Evolutionary conservation across 2,113 vertebrate genomes (phyloP).

Genomic region (Beaufortia kweichowensis): DNA sequence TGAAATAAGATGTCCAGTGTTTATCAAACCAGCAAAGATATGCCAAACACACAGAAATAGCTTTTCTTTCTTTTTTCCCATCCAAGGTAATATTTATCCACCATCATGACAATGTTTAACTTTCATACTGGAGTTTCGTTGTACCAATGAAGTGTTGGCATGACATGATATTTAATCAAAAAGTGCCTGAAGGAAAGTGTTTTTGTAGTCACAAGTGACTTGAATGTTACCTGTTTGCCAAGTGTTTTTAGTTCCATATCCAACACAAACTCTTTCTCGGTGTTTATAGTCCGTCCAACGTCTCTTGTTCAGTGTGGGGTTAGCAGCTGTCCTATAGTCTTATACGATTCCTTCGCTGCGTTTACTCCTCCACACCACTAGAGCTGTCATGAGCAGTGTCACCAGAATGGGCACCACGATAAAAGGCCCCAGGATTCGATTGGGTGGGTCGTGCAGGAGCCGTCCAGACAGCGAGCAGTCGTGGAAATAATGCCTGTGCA

Average conservation of each 20-base stretch:
- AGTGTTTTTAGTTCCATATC: neutral
- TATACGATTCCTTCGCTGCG: constrained; percentile 83
- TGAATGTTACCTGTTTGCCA: constrained; percentile 14
- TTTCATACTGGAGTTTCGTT: constrained; percentile 9
- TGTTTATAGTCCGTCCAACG: constrained; percentile 5
- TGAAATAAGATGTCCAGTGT: constrained; percentile 11
- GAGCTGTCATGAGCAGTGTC: constrained; percentile 85
- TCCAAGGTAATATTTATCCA: constrained; percentile 30
- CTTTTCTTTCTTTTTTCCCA: neutral
- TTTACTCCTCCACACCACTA: constrained; percentile 94
- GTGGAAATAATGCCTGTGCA: constrained; percentile 87
- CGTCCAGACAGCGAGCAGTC: constrained; percentile 82
- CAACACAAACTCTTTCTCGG: neutral
- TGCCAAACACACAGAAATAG: neutral
- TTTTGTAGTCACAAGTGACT: neutral
- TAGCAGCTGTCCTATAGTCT: neutral
- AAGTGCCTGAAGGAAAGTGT: constrained; percentile 3
- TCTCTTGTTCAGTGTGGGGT: constrained; percentile 8
- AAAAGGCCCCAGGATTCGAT: constrained; percentile 84
- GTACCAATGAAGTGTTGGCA: constrained; percentile 10
- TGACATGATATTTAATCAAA: constrained; percentile 28
- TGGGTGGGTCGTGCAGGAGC: constrained; percentile 82
- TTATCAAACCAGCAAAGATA: neutral
- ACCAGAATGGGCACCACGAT: constrained; percentile 82
- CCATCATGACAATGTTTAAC: neutral